These are phyloP conservation scores for Arctopsyche grandis DNA, from an alignment of 1,140 invertebrate genomes.

Conservation along the genomic window DNA sequence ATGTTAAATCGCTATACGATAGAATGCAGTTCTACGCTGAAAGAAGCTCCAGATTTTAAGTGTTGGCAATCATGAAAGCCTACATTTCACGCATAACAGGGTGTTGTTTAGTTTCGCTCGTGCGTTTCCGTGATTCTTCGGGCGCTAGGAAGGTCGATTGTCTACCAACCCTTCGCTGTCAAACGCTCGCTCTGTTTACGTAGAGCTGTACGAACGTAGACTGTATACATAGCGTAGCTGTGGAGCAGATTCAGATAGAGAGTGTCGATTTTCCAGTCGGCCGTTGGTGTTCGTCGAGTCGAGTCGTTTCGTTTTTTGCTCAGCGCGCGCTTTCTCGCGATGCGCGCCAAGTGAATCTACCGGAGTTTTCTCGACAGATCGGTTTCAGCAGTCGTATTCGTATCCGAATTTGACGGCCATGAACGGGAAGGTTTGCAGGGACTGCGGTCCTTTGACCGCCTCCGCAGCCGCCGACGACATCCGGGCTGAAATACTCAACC, in stretches of 20 bases:
- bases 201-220: too few species aligned
- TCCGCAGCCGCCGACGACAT: constrained; percentile 64
- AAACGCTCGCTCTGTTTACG: neutral
- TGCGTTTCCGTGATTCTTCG: neutral
- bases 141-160: constrained; percentile 2
- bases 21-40: too few species aligned
- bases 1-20: too few species aligned
- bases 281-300: neutral
- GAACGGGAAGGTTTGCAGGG: constrained; percentile 66
- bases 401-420: constrained; percentile 52
- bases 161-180: neutral
- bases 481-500: constrained; percentile 74
- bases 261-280: neutral
- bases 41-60: too few species aligned
- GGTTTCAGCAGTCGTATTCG: neutral
- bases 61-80: neutral
- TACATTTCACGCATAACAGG: neutral
- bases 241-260: too few species aligned
- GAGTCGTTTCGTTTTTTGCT: neutral
- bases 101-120: neutral
- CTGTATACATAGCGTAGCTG: too few species aligned
- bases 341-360: neutral
- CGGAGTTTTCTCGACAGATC: neutral
- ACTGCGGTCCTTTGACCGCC: constrained; percentile 59
- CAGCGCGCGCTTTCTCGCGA: neutral